Evolutionary conservation across 2,888 invertebrate species (phyloP).

Genomic region (Rapana venosa): DNA sequence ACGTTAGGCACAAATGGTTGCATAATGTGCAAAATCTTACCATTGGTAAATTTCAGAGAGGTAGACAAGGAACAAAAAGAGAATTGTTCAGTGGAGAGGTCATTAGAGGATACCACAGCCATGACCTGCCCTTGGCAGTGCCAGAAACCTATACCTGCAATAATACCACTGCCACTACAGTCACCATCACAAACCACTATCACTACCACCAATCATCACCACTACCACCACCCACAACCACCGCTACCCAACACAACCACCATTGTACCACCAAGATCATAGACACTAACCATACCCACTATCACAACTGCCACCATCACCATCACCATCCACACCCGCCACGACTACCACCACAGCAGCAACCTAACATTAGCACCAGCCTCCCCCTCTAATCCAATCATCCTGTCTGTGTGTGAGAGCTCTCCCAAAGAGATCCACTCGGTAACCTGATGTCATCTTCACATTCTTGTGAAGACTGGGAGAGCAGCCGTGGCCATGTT

Average conservation of each 20-base stretch:
- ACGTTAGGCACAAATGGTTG: too few relatives aligned
- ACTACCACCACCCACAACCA: background rate
- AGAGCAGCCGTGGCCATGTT: background rate
- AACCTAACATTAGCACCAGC: conserved; percentile 3
- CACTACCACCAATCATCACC: background rate
- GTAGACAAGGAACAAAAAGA: too few relatives aligned
- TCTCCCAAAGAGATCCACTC: background rate
- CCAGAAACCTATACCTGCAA: too few relatives aligned
- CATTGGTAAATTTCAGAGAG: too few relatives aligned
- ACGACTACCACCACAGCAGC: background rate
- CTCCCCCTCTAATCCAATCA: conserved; percentile 8
- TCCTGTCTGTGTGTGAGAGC: background rate
- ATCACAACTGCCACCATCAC: background rate
- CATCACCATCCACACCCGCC: background rate
- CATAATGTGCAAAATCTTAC: too few relatives aligned
- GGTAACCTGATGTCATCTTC: background rate
- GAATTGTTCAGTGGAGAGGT: too few relatives aligned
- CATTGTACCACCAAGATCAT: background rate
- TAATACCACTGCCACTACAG: too few relatives aligned
- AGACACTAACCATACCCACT: background rate
- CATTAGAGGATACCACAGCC: too few relatives aligned
- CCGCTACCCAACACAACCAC: background rate
- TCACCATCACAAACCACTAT: background rate
- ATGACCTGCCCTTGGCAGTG: too few relatives aligned
- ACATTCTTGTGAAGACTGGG: background rate